phyloP scores from a whole-genome alignment of 2,888 invertebrate species.

The Lycocerus yunnanus region DNA sequence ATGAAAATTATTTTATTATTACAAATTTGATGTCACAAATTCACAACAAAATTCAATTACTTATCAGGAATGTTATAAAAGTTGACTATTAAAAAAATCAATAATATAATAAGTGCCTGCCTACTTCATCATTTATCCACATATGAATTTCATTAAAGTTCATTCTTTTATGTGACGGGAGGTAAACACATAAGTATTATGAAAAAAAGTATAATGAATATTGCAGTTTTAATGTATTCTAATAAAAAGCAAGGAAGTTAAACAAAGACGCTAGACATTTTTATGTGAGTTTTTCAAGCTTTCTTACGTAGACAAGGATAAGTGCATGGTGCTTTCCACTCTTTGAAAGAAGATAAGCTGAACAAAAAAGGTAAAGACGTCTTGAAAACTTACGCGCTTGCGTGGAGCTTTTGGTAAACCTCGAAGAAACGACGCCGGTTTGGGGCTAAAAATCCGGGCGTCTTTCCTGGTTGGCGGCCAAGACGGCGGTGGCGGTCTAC shows the following conservation, averaged over 20 bases:
- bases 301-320: conserved; percentile 32
- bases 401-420: conserved; percentile 56
- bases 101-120: not conserved
- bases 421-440: conserved; percentile 59
- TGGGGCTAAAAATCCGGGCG: conserved; percentile 59
- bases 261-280: conserved; percentile 14
- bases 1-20: not conserved
- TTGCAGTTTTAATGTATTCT: not conserved
- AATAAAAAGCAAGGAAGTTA: conserved; percentile 6
- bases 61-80: not conserved
- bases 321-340: conserved; percentile 4
- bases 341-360: conserved; percentile 35
- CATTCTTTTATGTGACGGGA: not conserved
- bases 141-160: not conserved
- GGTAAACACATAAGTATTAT: not conserved
- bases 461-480: conserved; percentile 59
- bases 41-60: too few relatives aligned
- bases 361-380: conserved; percentile 51
- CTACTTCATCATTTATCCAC: not conserved
- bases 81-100: not conserved
- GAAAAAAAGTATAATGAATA: conserved; percentile 1
- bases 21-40: too few relatives aligned
- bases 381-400: conserved; percentile 52
- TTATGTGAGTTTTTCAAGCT: conserved; percentile 6
- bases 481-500: conserved; percentile 58